Evolutionary conservation across 2,113 vertebrate genomes (phyloP).

Genomic region (Scortum barcoo): DNA sequence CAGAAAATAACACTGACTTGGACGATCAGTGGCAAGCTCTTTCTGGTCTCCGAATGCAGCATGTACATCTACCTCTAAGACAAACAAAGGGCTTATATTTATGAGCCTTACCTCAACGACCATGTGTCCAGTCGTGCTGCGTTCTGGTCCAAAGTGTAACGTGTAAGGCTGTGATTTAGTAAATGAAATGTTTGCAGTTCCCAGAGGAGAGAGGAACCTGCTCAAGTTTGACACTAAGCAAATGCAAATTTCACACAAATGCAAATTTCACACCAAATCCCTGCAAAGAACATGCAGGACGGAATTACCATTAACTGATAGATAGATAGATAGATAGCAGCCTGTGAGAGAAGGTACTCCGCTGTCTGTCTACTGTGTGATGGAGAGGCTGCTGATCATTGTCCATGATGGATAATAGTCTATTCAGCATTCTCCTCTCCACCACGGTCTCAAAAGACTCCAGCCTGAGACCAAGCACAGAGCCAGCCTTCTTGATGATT

Average conservation of each 20-base stretch:
- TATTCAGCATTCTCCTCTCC: no score
- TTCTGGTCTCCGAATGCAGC: constrained; percentile 36
- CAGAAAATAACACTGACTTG: constrained; percentile 45
- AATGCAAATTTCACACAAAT: constrained; percentile 23
- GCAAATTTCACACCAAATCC: constrained; percentile 22
- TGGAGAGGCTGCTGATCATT: no score
- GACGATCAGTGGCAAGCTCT: constrained; percentile 3
- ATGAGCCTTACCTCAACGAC: constrained; percentile 41
- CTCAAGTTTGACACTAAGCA: no score
- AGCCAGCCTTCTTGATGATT: no score
- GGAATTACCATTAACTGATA: neutral
- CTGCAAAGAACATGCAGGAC: neutral
- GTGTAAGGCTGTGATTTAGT: constrained; percentile 67
- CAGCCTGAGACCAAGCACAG: no score
- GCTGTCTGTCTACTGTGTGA: no score
- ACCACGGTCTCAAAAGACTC: no score
- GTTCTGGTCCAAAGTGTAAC: constrained; percentile 30
- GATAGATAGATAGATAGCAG: no score
- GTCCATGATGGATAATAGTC: no score
- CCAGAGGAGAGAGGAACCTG: constrained; percentile 22
- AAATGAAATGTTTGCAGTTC: constrained; percentile 71
- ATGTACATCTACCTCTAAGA: constrained; percentile 31
- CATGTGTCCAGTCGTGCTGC: constrained; percentile 41
- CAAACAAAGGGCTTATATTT: constrained; percentile 45
- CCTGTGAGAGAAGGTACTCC: no score